Percentiles rank a stretch among this genome's conserved stretches.
Conservation (phyloP, 1,140 invertebrate species). For the Leptestheria dahalacensis region DNA sequence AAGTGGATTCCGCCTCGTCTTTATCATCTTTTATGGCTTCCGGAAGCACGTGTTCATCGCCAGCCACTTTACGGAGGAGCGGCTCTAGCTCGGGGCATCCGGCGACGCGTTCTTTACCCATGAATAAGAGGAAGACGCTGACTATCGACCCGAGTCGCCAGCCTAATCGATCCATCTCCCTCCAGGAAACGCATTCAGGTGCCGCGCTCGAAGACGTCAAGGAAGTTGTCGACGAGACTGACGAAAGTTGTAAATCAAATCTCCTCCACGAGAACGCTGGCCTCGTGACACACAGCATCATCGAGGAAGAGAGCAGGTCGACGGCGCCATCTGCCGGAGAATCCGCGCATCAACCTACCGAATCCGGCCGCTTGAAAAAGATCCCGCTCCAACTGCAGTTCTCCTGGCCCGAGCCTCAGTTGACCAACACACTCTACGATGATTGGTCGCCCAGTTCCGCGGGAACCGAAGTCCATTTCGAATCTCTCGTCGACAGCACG, state of each 20-base stretch:
- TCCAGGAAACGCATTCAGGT: conserved; percentile 14
- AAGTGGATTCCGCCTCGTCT: conserved; percentile 36
- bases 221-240: conserved; percentile 30
- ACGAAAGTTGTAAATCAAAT: not conserved
- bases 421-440: conserved; percentile 1
- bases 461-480: not conserved
- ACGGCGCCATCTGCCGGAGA: not conserved
- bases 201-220: conserved; percentile 47
- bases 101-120: conserved; percentile 11
- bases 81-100: not conserved
- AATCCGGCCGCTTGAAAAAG: not conserved
- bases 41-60: conserved; percentile 10
- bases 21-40: conserved; percentile 12
- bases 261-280: not conserved
- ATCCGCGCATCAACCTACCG: not conserved
- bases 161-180: conserved; percentile 16
- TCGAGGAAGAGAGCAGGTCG: not conserved
- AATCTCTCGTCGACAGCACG: not conserved
- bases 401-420: not conserved
- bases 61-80: conserved; percentile 12
- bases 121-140: conserved; percentile 10
- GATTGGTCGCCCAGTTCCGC: conserved; percentile 9
- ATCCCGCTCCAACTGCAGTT: not conserved
- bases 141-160: not conserved
- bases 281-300: not conserved